phyloP scores from a whole-genome alignment of 2,113 vertebrate species.

The Podarcis cretensis region DNA sequence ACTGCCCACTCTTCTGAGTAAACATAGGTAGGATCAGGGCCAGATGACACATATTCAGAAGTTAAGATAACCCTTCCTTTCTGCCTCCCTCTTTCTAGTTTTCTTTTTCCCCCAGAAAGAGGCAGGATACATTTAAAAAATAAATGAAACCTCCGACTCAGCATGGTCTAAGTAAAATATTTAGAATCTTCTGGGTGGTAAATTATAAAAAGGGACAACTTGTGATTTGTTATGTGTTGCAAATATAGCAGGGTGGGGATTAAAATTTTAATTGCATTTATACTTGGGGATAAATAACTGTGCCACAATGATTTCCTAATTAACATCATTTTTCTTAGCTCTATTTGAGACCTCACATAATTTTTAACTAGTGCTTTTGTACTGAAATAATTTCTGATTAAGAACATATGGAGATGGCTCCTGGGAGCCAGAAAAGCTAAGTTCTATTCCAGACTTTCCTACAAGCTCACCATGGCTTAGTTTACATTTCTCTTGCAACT shows the following conservation, averaged over 20 bases:
- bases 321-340: slow-evolving; percentile 49
- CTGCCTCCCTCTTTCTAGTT: neutral
- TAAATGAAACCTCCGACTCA: neutral
- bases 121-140: neutral
- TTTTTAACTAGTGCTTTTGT: slow-evolving; percentile 41
- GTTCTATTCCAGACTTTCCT: neutral
- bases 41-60: neutral
- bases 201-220: fast-evolving
- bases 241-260: neutral
- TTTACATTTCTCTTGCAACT: neutral
- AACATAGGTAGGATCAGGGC: neutral
- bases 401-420: neutral
- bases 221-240: neutral
- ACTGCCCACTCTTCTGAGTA: neutral
- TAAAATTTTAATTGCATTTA: neutral
- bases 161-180: neutral
- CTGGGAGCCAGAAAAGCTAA: neutral
- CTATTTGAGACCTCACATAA: slow-evolving; percentile 36
- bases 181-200: neutral
- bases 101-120: neutral
- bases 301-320: slow-evolving; percentile 44
- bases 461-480: neutral
- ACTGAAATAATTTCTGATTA: slow-evolving; percentile 56
- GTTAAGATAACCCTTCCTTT: neutral
- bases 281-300: neutral